These are phyloP conservation scores for Lycodopsis pacificus DNA, from an alignment of 2,797 vertebrate genomes.

Conservation along the genomic window DNA sequence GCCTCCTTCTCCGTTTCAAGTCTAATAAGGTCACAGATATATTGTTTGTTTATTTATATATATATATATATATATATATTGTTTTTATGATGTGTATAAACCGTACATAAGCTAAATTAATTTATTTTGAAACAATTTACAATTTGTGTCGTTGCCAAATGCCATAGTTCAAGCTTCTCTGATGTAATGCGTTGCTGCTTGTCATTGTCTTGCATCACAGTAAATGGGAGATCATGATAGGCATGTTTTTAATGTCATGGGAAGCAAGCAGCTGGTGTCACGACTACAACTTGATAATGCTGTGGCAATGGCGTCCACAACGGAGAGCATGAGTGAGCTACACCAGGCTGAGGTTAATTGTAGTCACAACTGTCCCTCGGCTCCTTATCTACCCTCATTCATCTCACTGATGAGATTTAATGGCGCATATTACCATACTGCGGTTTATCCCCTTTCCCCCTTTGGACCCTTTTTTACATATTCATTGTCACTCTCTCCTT, in stretches of 20 bases:
- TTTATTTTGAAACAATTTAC: background rate
- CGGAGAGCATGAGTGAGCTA: conserved; percentile 22
- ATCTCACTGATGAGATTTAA: conserved; percentile 66
- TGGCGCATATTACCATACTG: conserved; percentile 25
- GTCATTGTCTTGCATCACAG: background rate
- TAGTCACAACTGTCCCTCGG: conserved; percentile 16
- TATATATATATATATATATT: too few relatives aligned
- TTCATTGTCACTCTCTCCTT: conserved; percentile 23
- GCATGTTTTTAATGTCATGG: too few relatives aligned
- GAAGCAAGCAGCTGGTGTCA: background rate
- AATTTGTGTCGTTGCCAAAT: background rate
- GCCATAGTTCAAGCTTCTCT: background rate
- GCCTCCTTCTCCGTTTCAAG: background rate
- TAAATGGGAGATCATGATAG: background rate
- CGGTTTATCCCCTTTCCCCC: conserved; percentile 22
- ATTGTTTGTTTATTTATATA: too few relatives aligned
- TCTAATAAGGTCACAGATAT: background rate
- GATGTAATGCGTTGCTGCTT: background rate
- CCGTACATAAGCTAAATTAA: background rate
- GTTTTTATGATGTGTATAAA: background rate
- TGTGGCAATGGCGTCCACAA: conserved; percentile 7
- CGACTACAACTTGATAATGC: background rate
- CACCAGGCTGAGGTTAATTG: conserved; percentile 23
- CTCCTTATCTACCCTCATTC: conserved; percentile 55
- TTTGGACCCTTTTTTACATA: conserved; percentile 2